A percentile compares a stretch with the other conserved stretches of the same genome.
phyloP scores from a whole-genome alignment of 2,797 vertebrate genomes.

The Merluccius polli region DNA sequence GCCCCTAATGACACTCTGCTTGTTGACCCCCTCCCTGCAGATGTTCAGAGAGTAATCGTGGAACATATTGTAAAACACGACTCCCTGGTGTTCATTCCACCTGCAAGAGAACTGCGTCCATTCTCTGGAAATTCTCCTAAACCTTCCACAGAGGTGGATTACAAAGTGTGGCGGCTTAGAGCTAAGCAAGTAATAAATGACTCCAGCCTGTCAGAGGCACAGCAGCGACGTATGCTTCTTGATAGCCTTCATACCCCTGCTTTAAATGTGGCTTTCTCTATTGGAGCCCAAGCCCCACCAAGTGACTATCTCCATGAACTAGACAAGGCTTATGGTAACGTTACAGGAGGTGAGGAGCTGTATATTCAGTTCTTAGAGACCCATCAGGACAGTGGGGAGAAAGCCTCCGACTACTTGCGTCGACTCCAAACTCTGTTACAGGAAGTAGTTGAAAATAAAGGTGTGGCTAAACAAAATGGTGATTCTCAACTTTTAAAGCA shows the following conservation, averaged over 20 bases:
- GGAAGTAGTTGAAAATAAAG: constrained; percentile 1
- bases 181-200: constrained; percentile 20
- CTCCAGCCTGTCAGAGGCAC: background rate
- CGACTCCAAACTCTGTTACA: constrained; percentile 15
- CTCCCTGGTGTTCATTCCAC: background rate
- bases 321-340: constrained; percentile 8
- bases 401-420: constrained; percentile 15
- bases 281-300: constrained; percentile 16
- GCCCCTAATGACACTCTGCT: background rate
- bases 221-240: constrained; percentile 12
- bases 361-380: constrained; percentile 32
- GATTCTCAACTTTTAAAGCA: too few relatives aligned
- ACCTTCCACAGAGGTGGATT: constrained; percentile 17
- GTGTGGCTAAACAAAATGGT: background rate
- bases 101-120: background rate
- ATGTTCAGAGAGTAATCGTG: constrained; percentile 15
- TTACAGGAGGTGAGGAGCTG: constrained; percentile 12
- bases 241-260: constrained; percentile 24
- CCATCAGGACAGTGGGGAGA: constrained; percentile 24
- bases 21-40: background rate
- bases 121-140: constrained; percentile 26
- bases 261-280: constrained; percentile 13
- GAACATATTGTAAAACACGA: constrained; percentile 27
- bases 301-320: constrained; percentile 9
- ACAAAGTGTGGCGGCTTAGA: constrained; percentile 8